phyloP scores from a whole-genome alignment of 1,140 invertebrate species.

The Teleogryllus occipitalis region DNA sequence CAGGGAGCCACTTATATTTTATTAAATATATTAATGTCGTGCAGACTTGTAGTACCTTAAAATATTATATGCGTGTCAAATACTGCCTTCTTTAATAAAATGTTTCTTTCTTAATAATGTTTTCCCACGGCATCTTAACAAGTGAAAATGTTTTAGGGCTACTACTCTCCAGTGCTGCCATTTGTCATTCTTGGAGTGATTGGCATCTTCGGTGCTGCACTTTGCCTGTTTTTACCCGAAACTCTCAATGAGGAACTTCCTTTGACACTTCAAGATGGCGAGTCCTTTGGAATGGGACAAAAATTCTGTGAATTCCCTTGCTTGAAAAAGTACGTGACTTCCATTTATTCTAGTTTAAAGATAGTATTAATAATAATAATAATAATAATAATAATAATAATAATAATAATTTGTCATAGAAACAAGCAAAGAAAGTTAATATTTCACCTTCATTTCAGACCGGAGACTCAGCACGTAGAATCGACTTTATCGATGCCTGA shows the following conservation, averaged over 20 bases:
- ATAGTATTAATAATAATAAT: neutral
- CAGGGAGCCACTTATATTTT: no score
- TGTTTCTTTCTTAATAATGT: no score
- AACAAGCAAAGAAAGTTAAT: neutral
- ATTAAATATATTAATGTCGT: no score
- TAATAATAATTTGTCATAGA: neutral
- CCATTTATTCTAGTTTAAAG: neutral
- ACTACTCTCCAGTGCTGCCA: constrained; percentile 57
- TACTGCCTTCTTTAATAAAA: no score
- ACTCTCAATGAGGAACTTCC: constrained; percentile 73
- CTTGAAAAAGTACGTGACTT: constrained; percentile 43
- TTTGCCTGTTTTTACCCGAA: constrained; percentile 71
- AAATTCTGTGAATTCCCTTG: constrained; percentile 73
- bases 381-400: neutral
- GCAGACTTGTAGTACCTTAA: no score
- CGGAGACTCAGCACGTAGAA: constrained; percentile 18
- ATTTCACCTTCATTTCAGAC: neutral
- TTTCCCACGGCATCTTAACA: no score
- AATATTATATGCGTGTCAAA: no score
- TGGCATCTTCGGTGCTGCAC: constrained; percentile 59
- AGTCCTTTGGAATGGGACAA: constrained; percentile 72
- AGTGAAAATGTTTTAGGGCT: constrained; percentile 40
- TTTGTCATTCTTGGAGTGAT: constrained; percentile 63
- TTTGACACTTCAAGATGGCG: constrained; percentile 72
- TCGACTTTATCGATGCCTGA: constrained; percentile 34